Base-by-base conservation (phyloP, 2,113 vertebrate genomes). In the Larimichthys polyactis region DNA sequence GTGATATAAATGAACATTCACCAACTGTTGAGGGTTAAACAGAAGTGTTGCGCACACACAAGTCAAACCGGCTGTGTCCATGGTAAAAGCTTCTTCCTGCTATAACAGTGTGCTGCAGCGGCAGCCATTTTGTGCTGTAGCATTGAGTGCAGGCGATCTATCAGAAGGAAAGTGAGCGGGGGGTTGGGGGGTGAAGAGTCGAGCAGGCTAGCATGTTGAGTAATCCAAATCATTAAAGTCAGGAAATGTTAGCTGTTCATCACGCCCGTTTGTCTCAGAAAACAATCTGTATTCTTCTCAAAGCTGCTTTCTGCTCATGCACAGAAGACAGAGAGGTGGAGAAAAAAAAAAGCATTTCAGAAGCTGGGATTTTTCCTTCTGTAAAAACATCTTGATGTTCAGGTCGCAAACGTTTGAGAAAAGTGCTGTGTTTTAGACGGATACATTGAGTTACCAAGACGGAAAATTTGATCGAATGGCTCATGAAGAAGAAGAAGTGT, bases 41-140 rank as follows among this genome's bases (percentile, higher is more conserved):
- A 55, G n/a, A 0, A 46, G 46, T n/a, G n/a, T n/a, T n/a, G n/a
- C n/a, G n/a, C n/a, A n/a, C n/a, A n/a, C n/a, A n/a, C n/a, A 62
- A n/a, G 17, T 36, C 6, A 48, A 73, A 62, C 48, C 22, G 74
- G 74, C 17, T 0, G 15, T 63, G 52, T 11, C 78, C 43, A 6
- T 79, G 63, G 17, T 62, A 11, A 74, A 78, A 32, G 11, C n/a
- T 43, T 58, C 15, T 55, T 57, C 62, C 27, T 69, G 80, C 58
- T 75, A 4, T 73, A 46, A 36, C 69, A 68, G 60, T 14, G 55
- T 36, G 32, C 51, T 64, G 44, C 65, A 75, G 75, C 20, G 67
- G 75, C 58, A 82, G 82, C 86, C 91, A 92, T 93, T 91, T 93
- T 93, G 79, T 81, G 84, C 68, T 88, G 22, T 46, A 82, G 70